Evolutionary conservation across 2,888 invertebrate species (phyloP).

Genomic region (Dicycla oo): DNA sequence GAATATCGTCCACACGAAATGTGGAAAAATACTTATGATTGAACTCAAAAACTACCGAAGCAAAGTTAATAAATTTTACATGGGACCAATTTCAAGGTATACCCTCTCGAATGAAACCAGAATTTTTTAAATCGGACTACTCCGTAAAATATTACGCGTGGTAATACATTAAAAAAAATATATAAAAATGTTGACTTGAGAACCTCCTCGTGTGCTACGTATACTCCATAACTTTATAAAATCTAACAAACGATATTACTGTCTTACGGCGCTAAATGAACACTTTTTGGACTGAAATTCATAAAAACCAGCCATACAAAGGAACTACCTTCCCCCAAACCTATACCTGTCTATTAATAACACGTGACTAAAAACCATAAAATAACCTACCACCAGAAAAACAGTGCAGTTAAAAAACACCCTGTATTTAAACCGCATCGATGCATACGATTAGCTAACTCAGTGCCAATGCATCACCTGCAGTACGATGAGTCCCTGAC

Average conservation of each 20-base stretch:
- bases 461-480: constrained; percentile 49
- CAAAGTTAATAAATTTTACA: no score
- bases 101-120: no score
- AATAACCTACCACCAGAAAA: constrained; percentile 12
- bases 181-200: no score
- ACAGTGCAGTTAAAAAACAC: constrained; percentile 31
- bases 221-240: not conserved
- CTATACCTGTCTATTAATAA: constrained; percentile 15
- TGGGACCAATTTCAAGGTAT: no score
- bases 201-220: no score
- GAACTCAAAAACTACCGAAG: no score
- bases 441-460: constrained; percentile 51
- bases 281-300: not conserved
- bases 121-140: no score
- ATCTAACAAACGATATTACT: not conserved
- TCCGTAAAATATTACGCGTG: no score
- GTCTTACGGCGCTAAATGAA: not conserved
- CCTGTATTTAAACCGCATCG: constrained; percentile 47
- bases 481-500: constrained; percentile 50
- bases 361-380: constrained; percentile 22
- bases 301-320: not conserved
- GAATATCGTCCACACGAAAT: no score
- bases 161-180: no score
- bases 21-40: no score
- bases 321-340: not conserved